Percentiles rank a stretch among this genome's conserved stretches.
phyloP scores from a whole-genome alignment of 1,140 invertebrate species.

The Anastrepha ludens region DNA sequence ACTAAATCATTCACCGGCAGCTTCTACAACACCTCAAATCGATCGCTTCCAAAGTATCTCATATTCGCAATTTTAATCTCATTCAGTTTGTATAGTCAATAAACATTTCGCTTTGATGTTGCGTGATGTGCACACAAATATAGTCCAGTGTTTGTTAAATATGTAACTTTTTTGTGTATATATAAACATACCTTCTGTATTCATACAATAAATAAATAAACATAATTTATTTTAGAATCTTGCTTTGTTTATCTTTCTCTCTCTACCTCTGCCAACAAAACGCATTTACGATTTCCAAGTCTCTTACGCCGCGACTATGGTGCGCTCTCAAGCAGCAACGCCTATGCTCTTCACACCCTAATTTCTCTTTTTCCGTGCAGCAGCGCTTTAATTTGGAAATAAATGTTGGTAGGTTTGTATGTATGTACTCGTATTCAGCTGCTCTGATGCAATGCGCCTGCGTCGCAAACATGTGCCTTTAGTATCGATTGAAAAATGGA shows the following conservation, averaged over 20 bases:
- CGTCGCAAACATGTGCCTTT: neutral
- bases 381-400: neutral
- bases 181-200: neutral
- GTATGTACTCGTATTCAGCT: neutral
- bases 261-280: neutral
- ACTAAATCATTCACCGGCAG: slow-evolving; percentile 23
- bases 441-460: neutral
- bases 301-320: neutral
- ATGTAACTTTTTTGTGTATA: neutral
- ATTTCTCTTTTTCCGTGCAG: neutral
- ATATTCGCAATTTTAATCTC: neutral
- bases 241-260: neutral
- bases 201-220: slow-evolving; percentile 17
- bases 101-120: neutral
- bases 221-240: slow-evolving; percentile 7
- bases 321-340: neutral
- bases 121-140: neutral
- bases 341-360: neutral
- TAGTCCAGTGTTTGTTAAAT: neutral
- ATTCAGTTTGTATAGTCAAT: neutral
- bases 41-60: neutral
- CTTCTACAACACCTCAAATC: neutral
- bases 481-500: slow-evolving; percentile 19
- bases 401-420: neutral
- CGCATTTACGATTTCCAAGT: neutral